Evolutionary conservation across 2,113 vertebrate genomes (phyloP).

Genomic region (Oenanthe melanoleuca): DNA sequence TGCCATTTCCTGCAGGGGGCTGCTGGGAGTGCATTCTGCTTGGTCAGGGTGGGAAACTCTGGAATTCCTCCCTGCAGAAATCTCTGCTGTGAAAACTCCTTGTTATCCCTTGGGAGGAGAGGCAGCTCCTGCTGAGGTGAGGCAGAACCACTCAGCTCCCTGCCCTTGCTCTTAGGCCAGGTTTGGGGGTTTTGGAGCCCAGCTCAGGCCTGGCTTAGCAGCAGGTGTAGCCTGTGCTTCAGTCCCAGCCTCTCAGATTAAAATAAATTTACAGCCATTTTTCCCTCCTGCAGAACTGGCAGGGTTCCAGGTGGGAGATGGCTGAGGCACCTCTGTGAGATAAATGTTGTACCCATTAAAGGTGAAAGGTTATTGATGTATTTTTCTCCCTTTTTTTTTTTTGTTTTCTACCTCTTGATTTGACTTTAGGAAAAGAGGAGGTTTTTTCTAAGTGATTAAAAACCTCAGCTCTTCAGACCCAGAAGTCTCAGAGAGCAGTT

Average conservation of each 20-base stretch:
- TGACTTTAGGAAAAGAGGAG: background rate
- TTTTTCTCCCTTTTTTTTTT: background rate
- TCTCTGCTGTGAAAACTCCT: background rate
- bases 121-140: background rate
- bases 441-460: background rate
- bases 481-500: background rate
- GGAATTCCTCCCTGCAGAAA: background rate
- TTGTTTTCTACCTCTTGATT: background rate
- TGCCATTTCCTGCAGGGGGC: background rate
- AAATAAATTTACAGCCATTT: background rate
- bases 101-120: background rate
- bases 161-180: rapidly evolving
- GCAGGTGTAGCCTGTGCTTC: background rate
- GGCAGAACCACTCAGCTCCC: background rate
- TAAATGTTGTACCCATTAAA: background rate
- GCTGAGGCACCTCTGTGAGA: background rate
- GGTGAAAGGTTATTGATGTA: background rate
- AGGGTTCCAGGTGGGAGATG: background rate
- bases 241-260: background rate
- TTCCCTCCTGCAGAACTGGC: background rate
- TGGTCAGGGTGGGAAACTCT: background rate
- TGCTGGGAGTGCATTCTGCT: background rate
- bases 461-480: background rate
- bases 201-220: background rate
- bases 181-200: background rate